These are phyloP conservation scores for Acrocephalus arundinaceus DNA, from an alignment of 2,113 vertebrate species.

Conservation along the genomic window DNA sequence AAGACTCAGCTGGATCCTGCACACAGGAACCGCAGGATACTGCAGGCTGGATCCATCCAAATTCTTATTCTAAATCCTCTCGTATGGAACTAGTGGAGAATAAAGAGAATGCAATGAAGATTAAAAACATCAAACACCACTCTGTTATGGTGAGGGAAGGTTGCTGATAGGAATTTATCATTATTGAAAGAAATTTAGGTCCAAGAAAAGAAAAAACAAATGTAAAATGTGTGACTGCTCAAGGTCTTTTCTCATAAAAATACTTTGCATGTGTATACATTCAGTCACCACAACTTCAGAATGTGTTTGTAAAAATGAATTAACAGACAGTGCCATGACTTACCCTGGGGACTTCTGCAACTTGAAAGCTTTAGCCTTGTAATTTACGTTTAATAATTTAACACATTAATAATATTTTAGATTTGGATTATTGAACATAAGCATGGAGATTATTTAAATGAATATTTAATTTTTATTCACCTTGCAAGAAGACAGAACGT, in stretches of 20 bases:
- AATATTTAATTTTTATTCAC: slow-evolving; percentile 79
- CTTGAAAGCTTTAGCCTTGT: slow-evolving; percentile 58
- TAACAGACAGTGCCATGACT: slow-evolving; percentile 29
- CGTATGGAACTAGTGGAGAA: slow-evolving; percentile 5
- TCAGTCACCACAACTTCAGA: not conserved
- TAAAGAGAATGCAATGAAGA: slow-evolving; percentile 37
- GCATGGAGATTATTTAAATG: slow-evolving; percentile 73
- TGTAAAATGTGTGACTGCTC: not conserved
- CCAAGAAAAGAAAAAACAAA: not conserved
- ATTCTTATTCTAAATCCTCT: slow-evolving; percentile 36
- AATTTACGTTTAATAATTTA: slow-evolving; percentile 77
- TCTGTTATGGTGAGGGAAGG: not conserved
- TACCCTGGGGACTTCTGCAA: slow-evolving; percentile 54
- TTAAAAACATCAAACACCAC: slow-evolving; percentile 12
- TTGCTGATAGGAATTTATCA: not conserved
- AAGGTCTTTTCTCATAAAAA: not conserved
- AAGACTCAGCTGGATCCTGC: slow-evolving; percentile 32
- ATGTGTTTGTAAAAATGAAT: slow-evolving; percentile 38
- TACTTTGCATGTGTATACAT: not conserved
- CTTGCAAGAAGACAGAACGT: slow-evolving; percentile 64
- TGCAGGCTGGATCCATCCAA: slow-evolving; percentile 1
- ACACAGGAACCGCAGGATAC: slow-evolving; percentile 6
- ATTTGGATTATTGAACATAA: slow-evolving; percentile 72
- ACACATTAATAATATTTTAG: slow-evolving; percentile 73
- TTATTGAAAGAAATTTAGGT: not conserved